Evolutionary conservation across 2,888 invertebrate genomes (phyloP).

Genomic region (Ophioninae sp.): DNA sequence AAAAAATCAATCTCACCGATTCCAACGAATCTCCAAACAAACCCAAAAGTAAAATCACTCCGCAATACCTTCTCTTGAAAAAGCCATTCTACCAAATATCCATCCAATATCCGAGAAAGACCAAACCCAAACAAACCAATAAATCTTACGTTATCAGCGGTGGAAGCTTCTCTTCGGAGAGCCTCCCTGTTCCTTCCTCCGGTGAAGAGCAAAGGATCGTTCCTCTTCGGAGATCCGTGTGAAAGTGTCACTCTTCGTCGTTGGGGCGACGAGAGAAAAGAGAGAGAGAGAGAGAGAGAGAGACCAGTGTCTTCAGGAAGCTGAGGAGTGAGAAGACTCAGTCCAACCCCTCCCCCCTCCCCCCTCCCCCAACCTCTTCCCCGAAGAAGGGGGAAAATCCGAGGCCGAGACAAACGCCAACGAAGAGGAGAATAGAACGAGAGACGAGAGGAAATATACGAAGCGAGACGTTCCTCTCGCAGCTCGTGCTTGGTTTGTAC

Average conservation of each 20-base stretch:
- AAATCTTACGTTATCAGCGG: not conserved
- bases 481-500: slow-evolving; percentile 47
- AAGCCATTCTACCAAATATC: no score
- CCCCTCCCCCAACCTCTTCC: no score
- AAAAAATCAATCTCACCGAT: no score
- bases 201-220: slow-evolving; percentile 21
- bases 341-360: no score
- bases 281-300: no score
- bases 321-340: slow-evolving; percentile 68
- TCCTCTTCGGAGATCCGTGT: slow-evolving; percentile 68
- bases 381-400: no score
- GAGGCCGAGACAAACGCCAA: slow-evolving; percentile 44
- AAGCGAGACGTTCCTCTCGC: not conserved
- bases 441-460: slow-evolving; percentile 52
- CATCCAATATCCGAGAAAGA: no score
- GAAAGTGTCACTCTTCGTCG: slow-evolving; percentile 74
- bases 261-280: slow-evolving; percentile 11
- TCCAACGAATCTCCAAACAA: no score
- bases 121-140: not conserved
- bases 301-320: slow-evolving; percentile 58
- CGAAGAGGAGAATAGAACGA: slow-evolving; percentile 56
- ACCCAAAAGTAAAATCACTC: no score
- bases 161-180: slow-evolving; percentile 26
- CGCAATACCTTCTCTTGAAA: no score
- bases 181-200: slow-evolving; percentile 18